Evolutionary conservation across 2,113 vertebrate species (phyloP).

Genomic region (Notechis scutatus): DNA sequence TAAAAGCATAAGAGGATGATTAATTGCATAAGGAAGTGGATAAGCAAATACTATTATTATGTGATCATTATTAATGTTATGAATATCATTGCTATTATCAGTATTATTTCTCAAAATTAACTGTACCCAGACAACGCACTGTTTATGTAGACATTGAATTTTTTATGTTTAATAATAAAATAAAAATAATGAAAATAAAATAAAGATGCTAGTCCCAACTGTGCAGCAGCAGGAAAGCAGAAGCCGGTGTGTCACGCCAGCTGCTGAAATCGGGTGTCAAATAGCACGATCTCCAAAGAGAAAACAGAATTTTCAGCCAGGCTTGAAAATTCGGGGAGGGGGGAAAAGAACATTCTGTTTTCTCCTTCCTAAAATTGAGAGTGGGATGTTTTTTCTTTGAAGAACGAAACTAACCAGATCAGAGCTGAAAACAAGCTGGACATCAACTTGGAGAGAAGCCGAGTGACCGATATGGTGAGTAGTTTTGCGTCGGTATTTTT

Average conservation of each 20-base stretch:
- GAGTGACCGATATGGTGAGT: constrained; percentile 86
- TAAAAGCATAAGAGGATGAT: too few relatives aligned
- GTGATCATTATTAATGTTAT: too few relatives aligned
- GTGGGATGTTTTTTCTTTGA: constrained; percentile 12
- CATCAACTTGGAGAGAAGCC: constrained; percentile 91
- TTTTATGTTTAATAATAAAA: too few relatives aligned
- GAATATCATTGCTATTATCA: too few relatives aligned
- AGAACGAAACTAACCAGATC: constrained; percentile 87
- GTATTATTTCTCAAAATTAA: too few relatives aligned
- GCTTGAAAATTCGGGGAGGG: neutral
- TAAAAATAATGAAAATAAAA: neutral
- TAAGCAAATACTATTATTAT: too few relatives aligned
- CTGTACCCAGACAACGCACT: too few relatives aligned
- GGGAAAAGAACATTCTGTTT: neutral
- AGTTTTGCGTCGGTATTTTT: neutral
- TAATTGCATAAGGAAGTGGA: too few relatives aligned
- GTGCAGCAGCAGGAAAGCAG: neutral
- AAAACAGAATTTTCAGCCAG: neutral
- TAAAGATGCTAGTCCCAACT: neutral
- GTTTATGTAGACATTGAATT: too few relatives aligned
- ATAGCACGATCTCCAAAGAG: neutral
- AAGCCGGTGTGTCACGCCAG: neutral
- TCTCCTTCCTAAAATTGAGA: neutral
- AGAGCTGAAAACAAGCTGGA: constrained; percentile 88
- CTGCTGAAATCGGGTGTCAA: neutral